These are phyloP conservation scores for Enteromius anoplus DNA, from an alignment of 2,797 vertebrate genomes.

Conservation along the genomic window DNA sequence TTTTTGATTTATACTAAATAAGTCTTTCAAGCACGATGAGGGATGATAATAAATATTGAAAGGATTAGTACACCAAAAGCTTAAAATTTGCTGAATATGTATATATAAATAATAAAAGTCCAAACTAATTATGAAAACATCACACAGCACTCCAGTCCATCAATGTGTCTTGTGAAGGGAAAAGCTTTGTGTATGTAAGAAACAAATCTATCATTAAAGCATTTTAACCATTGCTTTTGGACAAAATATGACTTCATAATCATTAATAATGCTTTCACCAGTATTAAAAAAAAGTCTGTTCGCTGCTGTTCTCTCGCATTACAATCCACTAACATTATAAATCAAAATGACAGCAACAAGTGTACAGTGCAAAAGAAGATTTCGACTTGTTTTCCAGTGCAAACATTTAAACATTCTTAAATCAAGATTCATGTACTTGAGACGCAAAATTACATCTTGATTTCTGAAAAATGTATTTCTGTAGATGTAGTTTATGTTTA, in stretches of 20 bases:
- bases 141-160: not conserved
- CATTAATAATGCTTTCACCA: not conserved
- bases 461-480: too few species aligned
- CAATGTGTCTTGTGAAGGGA: not conserved
- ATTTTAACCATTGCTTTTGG: not conserved
- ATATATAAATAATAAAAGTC: not conserved
- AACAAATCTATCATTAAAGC: not conserved
- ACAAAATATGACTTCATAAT: not conserved
- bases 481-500: not conserved
- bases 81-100: not conserved
- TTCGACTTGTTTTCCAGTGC: not conserved
- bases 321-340: not conserved
- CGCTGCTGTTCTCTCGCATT: not conserved
- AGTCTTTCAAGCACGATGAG: not conserved
- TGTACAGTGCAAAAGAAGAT: not conserved
- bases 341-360: not conserved
- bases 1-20: not conserved
- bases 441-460: too few species aligned
- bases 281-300: not conserved
- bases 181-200: not conserved
- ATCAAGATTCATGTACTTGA: too few species aligned
- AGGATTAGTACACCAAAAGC: not conserved
- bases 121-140: not conserved
- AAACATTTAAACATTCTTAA: too few species aligned
- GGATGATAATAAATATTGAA: not conserved